Evolutionary conservation across 1,140 invertebrate species (phyloP).

Genomic region (Nylanderia fulva): DNA sequence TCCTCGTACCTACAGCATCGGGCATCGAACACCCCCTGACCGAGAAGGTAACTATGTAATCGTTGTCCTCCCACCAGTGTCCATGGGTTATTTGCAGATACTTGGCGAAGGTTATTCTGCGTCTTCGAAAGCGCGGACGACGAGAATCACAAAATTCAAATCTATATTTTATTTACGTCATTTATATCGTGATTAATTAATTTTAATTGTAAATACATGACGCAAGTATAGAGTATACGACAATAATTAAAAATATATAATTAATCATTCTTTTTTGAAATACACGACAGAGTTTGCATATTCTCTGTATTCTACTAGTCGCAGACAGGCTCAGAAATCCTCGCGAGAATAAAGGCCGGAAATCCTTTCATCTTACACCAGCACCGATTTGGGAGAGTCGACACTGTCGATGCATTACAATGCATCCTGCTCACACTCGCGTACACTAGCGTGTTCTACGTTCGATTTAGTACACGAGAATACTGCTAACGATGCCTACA

Average conservation of each 20-base stretch:
- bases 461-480: constrained; percentile 42
- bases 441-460: constrained; percentile 31
- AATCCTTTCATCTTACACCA: constrained; percentile 5
- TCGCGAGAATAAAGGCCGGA: not conserved
- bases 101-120: constrained; percentile 31
- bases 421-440: constrained; percentile 10
- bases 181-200: constrained; percentile 1
- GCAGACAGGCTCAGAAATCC: not conserved
- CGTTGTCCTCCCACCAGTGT: constrained; percentile 64
- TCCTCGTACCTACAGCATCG: constrained; percentile 76
- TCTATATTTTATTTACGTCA: constrained; percentile 30
- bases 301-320: not conserved
- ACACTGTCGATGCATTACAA: constrained; percentile 28
- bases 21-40: constrained; percentile 73
- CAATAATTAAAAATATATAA: constrained; percentile 7
- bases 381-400: not conserved
- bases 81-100: constrained; percentile 37
- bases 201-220: not conserved
- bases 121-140: not conserved
- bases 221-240: not conserved
- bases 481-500: constrained; percentile 82
- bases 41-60: constrained; percentile 58
- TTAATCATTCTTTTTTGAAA: constrained; percentile 4
- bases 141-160: not conserved
- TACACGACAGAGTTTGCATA: not conserved